Evolutionary conservation across 2,113 vertebrate species (phyloP).

Genomic region (Mobula birostris): DNA sequence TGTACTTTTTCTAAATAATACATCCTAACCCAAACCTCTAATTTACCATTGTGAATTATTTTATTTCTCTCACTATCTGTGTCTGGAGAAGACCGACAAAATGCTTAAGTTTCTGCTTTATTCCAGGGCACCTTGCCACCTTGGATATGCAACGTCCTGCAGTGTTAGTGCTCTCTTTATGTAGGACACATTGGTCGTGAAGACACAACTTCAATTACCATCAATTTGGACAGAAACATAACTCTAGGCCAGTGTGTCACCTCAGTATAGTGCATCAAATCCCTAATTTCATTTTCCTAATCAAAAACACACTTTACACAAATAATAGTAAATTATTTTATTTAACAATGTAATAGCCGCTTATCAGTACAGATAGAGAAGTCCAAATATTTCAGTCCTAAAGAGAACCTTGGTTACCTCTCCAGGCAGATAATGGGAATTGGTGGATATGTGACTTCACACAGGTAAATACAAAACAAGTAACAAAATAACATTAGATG

Average conservation of each 20-base stretch:
- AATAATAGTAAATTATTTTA: constrained; percentile 3
- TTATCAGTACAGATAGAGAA: constrained; percentile 3
- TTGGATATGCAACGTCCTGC: background rate
- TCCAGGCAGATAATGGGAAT: background rate
- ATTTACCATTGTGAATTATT: background rate
- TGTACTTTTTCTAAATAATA: background rate
- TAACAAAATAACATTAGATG: background rate
- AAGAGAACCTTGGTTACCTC: background rate
- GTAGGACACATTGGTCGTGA: background rate
- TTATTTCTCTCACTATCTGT: background rate
- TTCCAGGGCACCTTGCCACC: background rate
- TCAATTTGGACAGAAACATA: background rate
- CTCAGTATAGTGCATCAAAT: background rate
- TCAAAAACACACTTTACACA: background rate
- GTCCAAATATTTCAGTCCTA: background rate
- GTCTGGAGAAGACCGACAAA: background rate
- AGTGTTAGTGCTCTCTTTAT: background rate
- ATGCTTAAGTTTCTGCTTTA: background rate
- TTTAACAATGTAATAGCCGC: constrained; percentile 4
- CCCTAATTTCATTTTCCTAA: background rate
- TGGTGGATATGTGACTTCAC: constrained; percentile 1
- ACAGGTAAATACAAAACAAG: constrained; percentile 3
- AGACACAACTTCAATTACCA: background rate
- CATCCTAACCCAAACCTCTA: background rate
- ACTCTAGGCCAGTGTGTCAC: background rate